Percentiles rank a stretch among this genome's conserved stretches.
phyloP scores from a whole-genome alignment of 2,797 vertebrate genomes.

The Clamator glandarius region DNA sequence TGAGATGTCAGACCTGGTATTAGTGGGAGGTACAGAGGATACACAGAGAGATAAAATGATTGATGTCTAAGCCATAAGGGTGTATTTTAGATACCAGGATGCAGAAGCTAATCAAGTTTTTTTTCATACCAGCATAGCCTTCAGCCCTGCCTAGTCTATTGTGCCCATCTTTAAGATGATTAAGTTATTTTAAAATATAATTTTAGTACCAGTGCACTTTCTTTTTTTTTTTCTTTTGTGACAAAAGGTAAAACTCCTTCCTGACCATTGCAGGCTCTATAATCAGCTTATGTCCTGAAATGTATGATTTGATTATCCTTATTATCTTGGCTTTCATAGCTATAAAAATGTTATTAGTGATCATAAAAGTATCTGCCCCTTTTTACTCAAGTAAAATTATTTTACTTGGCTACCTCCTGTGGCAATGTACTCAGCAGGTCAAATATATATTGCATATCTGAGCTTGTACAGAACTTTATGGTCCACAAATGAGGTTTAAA shows the following conservation, averaged over 20 bases:
- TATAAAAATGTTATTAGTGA: conserved; percentile 65
- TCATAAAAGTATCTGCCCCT: conserved; percentile 59
- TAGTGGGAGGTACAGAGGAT: background rate
- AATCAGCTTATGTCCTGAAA: conserved; percentile 49
- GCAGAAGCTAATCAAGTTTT: background rate
- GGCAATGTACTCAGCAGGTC: conserved; percentile 14
- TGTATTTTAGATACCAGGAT: background rate
- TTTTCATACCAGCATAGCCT: background rate
- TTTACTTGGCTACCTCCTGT: conserved; percentile 32
- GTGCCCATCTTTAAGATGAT: background rate
- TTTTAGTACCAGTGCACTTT: background rate
- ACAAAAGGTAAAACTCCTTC: conserved; percentile 36
- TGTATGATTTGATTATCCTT: conserved; percentile 43
- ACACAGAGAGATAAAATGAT: rapidly evolving
- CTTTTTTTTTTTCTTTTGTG: background rate
- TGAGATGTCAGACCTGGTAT: background rate
- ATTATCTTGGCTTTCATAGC: conserved; percentile 54
- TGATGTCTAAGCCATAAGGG: background rate
- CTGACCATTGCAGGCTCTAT: background rate
- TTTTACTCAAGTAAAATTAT: conserved; percentile 48
- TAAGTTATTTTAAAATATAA: background rate
- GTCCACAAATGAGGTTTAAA: conserved; percentile 35
- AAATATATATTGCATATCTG: conserved; percentile 19
- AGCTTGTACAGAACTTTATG: conserved; percentile 39
- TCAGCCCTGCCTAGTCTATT: background rate